phyloP scores from a whole-genome alignment of 2,888 invertebrate genomes.

The Stegophylla sp. region DNA sequence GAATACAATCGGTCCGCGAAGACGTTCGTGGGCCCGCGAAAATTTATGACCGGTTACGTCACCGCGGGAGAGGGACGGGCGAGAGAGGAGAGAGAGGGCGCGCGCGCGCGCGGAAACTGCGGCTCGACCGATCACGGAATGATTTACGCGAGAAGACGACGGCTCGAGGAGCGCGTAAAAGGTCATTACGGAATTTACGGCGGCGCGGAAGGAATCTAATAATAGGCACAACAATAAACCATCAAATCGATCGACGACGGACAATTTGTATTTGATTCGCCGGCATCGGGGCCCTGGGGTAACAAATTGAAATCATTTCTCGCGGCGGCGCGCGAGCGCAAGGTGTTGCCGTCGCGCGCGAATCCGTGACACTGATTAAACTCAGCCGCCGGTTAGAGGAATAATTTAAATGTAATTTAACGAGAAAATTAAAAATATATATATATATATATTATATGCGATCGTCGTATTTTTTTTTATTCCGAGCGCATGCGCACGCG shows the following conservation, averaged over 20 bases:
- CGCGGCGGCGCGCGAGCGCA: no score
- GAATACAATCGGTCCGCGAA: no score
- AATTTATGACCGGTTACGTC: no score
- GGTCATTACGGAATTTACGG: neutral
- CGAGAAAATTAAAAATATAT: no score
- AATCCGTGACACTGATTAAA: neutral
- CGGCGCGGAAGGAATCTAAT: neutral
- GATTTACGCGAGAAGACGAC: neutral
- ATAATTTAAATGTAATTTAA: neutral
- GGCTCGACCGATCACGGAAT: neutral
- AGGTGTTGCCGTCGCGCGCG: neutral
- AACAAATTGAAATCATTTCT: constrained; percentile 3
- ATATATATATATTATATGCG: no score
- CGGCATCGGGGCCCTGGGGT: neutral
- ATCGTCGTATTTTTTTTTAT: no score
- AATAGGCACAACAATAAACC: neutral
- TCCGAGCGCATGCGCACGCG: no score
- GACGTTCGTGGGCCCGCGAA: no score
- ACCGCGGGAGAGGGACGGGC: no score
- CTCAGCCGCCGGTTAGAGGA: neutral
- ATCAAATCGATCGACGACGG: neutral
- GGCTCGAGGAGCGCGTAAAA: constrained; percentile 5
- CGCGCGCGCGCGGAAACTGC: neutral
- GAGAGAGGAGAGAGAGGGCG: no score
- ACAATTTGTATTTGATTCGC: neutral